Evolutionary conservation across 1,140 invertebrate genomes (phyloP).

Genomic region (Campoletis sonorensis): DNA sequence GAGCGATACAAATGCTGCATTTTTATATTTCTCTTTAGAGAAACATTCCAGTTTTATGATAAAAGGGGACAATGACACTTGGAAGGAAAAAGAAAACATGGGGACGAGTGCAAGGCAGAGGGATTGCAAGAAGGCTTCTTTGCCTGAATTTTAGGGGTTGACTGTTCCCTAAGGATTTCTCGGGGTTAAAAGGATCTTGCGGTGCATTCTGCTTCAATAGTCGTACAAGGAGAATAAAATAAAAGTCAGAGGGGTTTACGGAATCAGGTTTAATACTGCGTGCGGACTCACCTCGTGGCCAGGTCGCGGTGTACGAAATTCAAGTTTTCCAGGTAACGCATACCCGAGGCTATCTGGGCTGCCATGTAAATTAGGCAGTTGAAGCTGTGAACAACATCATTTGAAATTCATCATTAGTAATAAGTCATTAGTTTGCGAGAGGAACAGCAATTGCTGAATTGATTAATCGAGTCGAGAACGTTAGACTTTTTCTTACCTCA

Average conservation of each 20-base stretch:
- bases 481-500: conserved; percentile 75
- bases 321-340: conserved; percentile 88
- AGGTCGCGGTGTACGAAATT: conserved; percentile 90
- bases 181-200: conserved; percentile 31
- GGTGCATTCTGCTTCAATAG: neutral
- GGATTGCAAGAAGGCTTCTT: conserved; percentile 23
- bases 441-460: no score
- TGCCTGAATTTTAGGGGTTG: neutral
- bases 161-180: conserved; percentile 46
- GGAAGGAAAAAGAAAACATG: neutral
- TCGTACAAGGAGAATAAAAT: conserved; percentile 9
- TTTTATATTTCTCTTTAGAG: conserved; percentile 48
- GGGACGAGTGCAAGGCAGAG: neutral
- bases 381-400: conserved; percentile 78
- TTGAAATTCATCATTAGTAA: no score
- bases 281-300: conserved; percentile 81
- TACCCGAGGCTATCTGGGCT: conserved; percentile 90
- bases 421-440: no score
- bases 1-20: neutral
- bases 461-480: neutral
- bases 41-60: conserved; percentile 20
- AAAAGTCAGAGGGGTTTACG: neutral
- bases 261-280: no score
- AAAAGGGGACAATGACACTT: neutral
- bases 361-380: conserved; percentile 89